Evolutionary conservation across 1,140 invertebrate species (phyloP).

Genomic region (Formica exsecta): DNA sequence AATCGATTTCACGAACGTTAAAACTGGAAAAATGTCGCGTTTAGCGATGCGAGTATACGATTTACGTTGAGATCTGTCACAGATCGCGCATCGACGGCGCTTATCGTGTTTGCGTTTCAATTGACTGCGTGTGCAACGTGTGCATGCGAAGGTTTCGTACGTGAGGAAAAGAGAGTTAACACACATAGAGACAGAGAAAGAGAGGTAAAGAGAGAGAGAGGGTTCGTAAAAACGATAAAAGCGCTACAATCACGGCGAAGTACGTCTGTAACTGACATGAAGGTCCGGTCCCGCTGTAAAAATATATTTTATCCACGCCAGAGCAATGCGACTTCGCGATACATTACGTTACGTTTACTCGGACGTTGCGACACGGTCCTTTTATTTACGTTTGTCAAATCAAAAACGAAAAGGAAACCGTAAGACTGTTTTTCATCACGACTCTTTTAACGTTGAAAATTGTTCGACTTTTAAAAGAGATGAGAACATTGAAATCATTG

Average conservation of each 20-base stretch:
- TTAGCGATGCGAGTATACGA: conserved; percentile 24
- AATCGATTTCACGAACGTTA: conserved; percentile 21
- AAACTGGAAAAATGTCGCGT: conserved; percentile 38
- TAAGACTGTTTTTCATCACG: conserved; percentile 22
- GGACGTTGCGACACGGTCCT: conserved; percentile 42
- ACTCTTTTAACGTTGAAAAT: conserved; percentile 16
- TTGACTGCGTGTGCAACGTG: conserved; percentile 61
- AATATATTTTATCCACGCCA: conserved; percentile 79
- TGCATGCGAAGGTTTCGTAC: conserved; percentile 59
- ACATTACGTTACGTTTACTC: conserved; percentile 70
- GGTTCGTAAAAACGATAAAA: conserved; percentile 80
- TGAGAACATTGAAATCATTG: background rate
- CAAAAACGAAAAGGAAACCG: conserved; percentile 38
- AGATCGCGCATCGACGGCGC: conserved; percentile 52
- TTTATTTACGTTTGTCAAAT: conserved; percentile 73
- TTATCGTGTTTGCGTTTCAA: conserved; percentile 63
- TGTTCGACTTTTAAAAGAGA: background rate
- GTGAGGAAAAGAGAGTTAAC: conserved; percentile 35
- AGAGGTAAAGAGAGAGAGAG: background rate
- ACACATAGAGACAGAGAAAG: background rate
- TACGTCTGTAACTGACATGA: conserved; percentile 79
- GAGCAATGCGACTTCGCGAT: conserved; percentile 58
- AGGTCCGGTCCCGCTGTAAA: conserved; percentile 69
- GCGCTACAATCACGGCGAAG: conserved; percentile 76
- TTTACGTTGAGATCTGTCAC: conserved; percentile 50